Conservation (phyloP, 53 echinoderm and acorn worm genomes). For the Crossaster papposus region DNA sequence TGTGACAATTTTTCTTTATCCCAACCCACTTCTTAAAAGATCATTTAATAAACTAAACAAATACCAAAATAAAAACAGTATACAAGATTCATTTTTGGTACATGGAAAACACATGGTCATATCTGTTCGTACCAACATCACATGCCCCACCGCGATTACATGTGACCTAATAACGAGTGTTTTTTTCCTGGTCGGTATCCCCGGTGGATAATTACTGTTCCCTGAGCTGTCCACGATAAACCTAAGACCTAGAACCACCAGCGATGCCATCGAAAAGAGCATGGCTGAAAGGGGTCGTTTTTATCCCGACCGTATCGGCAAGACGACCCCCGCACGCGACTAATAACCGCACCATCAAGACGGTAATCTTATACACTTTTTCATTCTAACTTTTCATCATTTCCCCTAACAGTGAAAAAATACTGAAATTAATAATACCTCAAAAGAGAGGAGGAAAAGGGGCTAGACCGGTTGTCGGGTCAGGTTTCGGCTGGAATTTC, state of each 20-base stretch:
- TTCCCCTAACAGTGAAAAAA: constrained; percentile 13
- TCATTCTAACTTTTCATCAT: constrained; percentile 35
- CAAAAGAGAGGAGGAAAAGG: background rate
- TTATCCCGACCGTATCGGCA: background rate
- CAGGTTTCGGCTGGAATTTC: constrained; percentile 63
- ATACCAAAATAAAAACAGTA: too few relatives aligned
- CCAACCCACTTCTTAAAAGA: too few relatives aligned
- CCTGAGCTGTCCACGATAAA: background rate
- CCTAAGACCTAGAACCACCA: background rate
- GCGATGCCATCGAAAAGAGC: constrained; percentile 21
- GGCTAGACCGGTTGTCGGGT: constrained; percentile 24
- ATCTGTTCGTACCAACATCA: background rate
- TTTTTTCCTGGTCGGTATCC: constrained; percentile 5
- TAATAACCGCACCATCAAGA: constrained; percentile 20
- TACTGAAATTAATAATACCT: constrained; percentile 37
- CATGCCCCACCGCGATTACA: background rate
- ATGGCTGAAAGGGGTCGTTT: constrained; percentile 49
- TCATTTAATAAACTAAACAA: too few relatives aligned
- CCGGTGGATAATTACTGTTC: background rate
- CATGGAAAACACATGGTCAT: background rate
- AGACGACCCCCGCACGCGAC: constrained; percentile 27
- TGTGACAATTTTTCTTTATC: too few relatives aligned
- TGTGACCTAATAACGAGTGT: background rate
- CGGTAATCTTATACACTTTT: constrained; percentile 59
- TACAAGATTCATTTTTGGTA: too few relatives aligned